Conservation (phyloP, 2,888 invertebrate genomes). For the Coenonympha arcania region DNA sequence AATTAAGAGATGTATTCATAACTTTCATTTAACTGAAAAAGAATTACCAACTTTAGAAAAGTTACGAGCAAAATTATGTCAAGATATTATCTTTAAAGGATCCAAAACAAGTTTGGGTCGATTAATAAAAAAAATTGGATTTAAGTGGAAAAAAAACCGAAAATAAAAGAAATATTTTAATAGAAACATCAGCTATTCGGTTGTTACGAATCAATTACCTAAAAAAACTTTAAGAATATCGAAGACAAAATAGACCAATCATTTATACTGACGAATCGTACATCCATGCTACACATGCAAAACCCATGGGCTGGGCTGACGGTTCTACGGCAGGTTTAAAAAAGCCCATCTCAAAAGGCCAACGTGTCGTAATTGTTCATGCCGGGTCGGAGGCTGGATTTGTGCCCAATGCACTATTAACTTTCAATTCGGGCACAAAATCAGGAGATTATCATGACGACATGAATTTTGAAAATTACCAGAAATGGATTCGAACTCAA, state of each 20-base stretch:
- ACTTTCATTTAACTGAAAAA: slow-evolving; percentile 7
- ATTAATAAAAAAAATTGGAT: slow-evolving; percentile 28
- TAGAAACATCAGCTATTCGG: slow-evolving; percentile 28
- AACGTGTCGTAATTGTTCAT: slow-evolving; percentile 4
- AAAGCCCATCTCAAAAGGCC: neutral
- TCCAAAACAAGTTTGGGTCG: slow-evolving; percentile 23
- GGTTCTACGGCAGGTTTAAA: neutral
- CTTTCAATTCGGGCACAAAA: neutral
- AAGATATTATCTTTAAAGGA: slow-evolving; percentile 30
- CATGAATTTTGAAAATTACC: slow-evolving; percentile 28
- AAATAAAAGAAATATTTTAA: slow-evolving; percentile 29
- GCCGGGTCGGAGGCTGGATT: slow-evolving; percentile 18
- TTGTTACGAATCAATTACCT: slow-evolving; percentile 14
- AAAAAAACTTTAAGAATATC: slow-evolving; percentile 23
- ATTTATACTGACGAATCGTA: slow-evolving; percentile 30
- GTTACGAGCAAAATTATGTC: slow-evolving; percentile 15
- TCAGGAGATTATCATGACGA: slow-evolving; percentile 20
- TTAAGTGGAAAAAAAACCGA: slow-evolving; percentile 30
- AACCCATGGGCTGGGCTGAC: neutral
- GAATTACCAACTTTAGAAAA: slow-evolving; percentile 4
- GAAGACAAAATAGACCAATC: slow-evolving; percentile 26
- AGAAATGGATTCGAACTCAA: slow-evolving; percentile 28
- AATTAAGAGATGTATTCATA: slow-evolving; percentile 6
- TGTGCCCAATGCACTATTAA: slow-evolving; percentile 1
- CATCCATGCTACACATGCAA: slow-evolving; percentile 21